phyloP scores from a whole-genome alignment of 2,888 invertebrate genomes.

The Acanthosoma haemorrhoidale region DNA sequence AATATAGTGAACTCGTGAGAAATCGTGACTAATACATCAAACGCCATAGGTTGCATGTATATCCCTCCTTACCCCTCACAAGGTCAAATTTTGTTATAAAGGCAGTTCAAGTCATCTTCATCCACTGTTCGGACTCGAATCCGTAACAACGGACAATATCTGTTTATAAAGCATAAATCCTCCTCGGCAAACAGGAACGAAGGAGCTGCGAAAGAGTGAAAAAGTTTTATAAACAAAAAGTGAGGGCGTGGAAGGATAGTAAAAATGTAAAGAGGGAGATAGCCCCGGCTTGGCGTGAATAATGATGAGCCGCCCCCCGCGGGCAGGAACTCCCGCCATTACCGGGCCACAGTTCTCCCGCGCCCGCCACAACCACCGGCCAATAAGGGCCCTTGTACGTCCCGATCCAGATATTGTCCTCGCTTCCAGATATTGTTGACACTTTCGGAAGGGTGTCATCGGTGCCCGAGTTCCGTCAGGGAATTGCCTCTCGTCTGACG shows the following conservation, averaged over 20 bases:
- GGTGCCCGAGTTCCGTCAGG: not conserved
- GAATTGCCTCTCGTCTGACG: too few species aligned
- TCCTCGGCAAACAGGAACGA: not conserved
- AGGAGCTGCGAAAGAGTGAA: not conserved
- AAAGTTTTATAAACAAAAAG: constrained; percentile 7
- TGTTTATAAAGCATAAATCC: too few species aligned
- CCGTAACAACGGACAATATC: too few species aligned
- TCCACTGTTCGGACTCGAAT: too few species aligned
- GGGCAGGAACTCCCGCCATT: not conserved
- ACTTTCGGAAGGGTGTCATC: not conserved
- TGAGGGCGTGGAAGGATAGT: not conserved
- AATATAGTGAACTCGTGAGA: too few species aligned
- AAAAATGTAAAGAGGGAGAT: constrained; percentile 1
- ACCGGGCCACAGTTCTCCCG: not conserved
- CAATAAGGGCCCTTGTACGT: not conserved
- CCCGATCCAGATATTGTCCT: not conserved
- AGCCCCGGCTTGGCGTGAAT: not conserved
- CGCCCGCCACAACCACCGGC: not conserved
- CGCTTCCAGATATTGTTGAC: not conserved
- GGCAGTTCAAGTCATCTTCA: too few species aligned
- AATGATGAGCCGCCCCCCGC: constrained; percentile 16
- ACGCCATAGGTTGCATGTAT: too few species aligned
- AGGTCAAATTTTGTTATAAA: too few species aligned
- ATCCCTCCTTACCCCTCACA: too few species aligned
- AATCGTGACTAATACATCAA: too few species aligned